Conservation (phyloP, 2,113 vertebrate genomes). For the Smithornis capensis region DNA sequence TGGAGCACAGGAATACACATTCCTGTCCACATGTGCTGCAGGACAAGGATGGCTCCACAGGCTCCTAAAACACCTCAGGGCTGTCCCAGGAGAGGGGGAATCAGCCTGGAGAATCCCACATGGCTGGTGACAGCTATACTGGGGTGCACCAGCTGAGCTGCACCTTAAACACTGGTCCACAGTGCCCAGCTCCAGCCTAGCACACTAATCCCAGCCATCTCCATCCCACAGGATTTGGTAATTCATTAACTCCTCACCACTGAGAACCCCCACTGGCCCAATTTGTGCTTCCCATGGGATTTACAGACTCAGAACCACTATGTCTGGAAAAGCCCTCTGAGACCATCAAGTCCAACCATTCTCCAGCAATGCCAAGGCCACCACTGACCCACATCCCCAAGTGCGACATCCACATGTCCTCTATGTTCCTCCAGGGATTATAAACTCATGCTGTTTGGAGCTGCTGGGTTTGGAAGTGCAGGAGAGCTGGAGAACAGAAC, state of each 20-base stretch:
- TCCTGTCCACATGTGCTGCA: rapidly evolving
- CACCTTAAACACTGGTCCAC: not conserved
- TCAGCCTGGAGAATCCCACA: not conserved
- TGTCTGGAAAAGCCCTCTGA: not conserved
- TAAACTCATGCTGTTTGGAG: rapidly evolving
- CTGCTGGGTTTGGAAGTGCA: not conserved
- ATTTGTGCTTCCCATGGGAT: rapidly evolving
- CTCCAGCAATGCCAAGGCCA: not conserved
- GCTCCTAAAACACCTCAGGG: not conserved
- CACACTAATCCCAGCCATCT: not conserved
- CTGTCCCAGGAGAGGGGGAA: not conserved
- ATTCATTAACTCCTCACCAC: not conserved
- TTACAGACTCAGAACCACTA: not conserved
- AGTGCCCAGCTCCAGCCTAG: not conserved
- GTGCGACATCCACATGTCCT: not conserved
- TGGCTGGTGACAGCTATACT: rapidly evolving
- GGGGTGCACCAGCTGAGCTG: not conserved
- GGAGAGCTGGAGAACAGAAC: not conserved
- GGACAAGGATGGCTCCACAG: not conserved
- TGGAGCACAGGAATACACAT: rapidly evolving
- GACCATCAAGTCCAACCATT: not conserved
- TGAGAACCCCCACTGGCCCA: not conserved
- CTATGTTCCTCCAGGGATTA: not conserved
- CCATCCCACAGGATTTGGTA: too few relatives aligned
- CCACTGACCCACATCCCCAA: not conserved